Evolutionary conservation across 2,113 vertebrate genomes (phyloP).

Genomic region (Salvelinus namaycush): DNA sequence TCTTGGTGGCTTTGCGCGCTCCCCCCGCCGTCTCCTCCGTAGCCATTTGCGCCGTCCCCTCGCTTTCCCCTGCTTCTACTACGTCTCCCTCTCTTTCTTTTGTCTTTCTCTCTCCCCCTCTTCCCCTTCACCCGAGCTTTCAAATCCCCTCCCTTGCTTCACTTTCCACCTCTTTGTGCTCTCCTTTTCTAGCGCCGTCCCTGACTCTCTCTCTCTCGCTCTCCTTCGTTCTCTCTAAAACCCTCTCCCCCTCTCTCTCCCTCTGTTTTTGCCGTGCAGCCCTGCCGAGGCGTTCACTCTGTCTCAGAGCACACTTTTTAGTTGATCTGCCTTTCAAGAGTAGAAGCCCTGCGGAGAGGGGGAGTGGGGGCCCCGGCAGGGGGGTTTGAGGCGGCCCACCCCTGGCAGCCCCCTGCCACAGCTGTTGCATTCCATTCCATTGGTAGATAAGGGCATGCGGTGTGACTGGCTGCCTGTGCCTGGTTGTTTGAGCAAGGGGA

Average conservation of each 20-base stretch:
- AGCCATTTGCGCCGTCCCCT: slow-evolving; percentile 84
- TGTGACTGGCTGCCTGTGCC: slow-evolving; percentile 49
- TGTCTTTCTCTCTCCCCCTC: slow-evolving; percentile 74
- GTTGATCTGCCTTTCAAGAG: slow-evolving; percentile 79
- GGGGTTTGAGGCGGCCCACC: slow-evolving; percentile 86
- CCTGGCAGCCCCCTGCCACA: slow-evolving; percentile 63
- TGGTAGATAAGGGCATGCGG: slow-evolving; percentile 87
- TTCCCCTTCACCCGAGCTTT: slow-evolving; percentile 59
- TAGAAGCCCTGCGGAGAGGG: slow-evolving; percentile 57
- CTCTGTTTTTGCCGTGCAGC: slow-evolving; percentile 74
- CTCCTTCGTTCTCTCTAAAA: slow-evolving; percentile 19
- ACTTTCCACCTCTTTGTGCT: slow-evolving; percentile 89
- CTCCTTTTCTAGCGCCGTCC: slow-evolving; percentile 71
- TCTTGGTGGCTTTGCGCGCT: slow-evolving; percentile 99
- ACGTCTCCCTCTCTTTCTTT: slow-evolving; percentile 68
- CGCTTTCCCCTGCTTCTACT: slow-evolving; percentile 58
- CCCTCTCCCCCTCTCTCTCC: slow-evolving; percentile 67
- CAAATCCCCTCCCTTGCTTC: slow-evolving; percentile 75
- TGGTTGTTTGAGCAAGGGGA: slow-evolving; percentile 71
- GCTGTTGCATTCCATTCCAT: slow-evolving; percentile 97
- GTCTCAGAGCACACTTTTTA: slow-evolving; percentile 89
- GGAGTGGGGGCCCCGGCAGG: slow-evolving; percentile 84
- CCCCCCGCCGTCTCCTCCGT: slow-evolving; percentile 95
- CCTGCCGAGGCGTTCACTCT: slow-evolving; percentile 74
- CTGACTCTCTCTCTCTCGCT: slow-evolving; percentile 78